Percentiles rank a stretch among this genome's conserved stretches.
phyloP scores from a whole-genome alignment of 1,140 invertebrate species.

The Papilio aristodemus region DNA sequence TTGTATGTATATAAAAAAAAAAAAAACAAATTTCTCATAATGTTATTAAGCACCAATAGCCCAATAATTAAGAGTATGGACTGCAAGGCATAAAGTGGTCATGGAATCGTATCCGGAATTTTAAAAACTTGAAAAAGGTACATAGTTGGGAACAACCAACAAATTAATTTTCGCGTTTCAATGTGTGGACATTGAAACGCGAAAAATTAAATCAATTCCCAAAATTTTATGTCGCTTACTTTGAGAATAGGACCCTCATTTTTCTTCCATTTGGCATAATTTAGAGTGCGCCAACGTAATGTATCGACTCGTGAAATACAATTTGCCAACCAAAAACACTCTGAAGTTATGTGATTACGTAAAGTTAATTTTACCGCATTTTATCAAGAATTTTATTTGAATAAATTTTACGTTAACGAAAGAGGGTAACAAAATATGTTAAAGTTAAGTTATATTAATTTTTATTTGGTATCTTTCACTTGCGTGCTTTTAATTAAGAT shows the following conservation, averaged over 20 bases:
- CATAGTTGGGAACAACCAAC: too few species aligned
- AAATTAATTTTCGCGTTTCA: too few species aligned
- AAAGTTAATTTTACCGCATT: not conserved
- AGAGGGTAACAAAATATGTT: not conserved
- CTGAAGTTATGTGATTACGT: not conserved
- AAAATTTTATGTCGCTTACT: not conserved
- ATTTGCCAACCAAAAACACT: conserved; percentile 32
- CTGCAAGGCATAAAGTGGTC: too few species aligned
- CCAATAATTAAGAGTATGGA: too few species aligned
- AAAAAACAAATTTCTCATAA: too few species aligned
- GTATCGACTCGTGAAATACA: conserved; percentile 26
- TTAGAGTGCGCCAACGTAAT: conserved; percentile 30
- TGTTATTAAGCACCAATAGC: too few species aligned
- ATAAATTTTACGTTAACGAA: not conserved
- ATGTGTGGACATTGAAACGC: too few species aligned
- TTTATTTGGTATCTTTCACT: not conserved
- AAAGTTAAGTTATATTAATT: not conserved
- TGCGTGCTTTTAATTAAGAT: not conserved
- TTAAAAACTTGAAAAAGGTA: too few species aligned
- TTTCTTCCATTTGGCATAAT: conserved; percentile 32
- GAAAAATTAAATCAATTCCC: too few species aligned
- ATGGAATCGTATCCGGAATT: too few species aligned
- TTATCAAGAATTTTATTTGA: not conserved
- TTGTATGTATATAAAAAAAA: too few species aligned
- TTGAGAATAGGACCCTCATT: conserved; percentile 13